A percentile compares a stretch with the other conserved stretches of the same genome.
Conservation (phyloP, 2,888 invertebrate genomes). For the Erpobdella octoculata region DNA sequence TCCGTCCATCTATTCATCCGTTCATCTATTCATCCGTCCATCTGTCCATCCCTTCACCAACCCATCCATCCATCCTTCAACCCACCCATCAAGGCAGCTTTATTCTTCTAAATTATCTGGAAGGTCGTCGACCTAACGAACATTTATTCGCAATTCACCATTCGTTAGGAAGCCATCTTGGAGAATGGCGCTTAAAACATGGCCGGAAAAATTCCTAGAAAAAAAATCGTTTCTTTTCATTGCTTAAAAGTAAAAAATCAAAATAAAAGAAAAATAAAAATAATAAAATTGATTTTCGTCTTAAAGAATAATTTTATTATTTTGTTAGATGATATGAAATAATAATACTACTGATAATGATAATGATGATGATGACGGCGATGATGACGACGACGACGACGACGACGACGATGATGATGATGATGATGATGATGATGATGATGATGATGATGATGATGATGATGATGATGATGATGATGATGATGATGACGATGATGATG, state of each 20-base stretch:
- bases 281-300: no score
- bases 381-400: conserved; percentile 25
- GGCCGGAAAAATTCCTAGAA: no score
- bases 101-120: no score
- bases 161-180: no score
- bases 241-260: no score
- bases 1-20: background rate
- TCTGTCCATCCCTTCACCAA: background rate
- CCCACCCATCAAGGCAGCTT: conserved; percentile 1
- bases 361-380: conserved; percentile 24
- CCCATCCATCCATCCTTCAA: conserved; percentile 5
- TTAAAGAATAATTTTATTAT: no score
- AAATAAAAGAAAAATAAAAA: no score
- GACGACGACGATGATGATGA: conserved; percentile 30
- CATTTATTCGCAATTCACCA: no score
- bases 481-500: background rate
- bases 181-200: no score
- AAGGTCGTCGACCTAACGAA: no score
- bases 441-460: conserved; percentile 27
- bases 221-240: no score
- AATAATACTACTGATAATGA: conserved; percentile 16
- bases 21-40: conserved; percentile 1
- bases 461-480: conserved; percentile 6
- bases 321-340: no score
- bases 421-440: conserved; percentile 32